These are phyloP conservation scores for Bradypodion ventrale DNA, from an alignment of 2,797 vertebrate genomes.

Conservation along the genomic window DNA sequence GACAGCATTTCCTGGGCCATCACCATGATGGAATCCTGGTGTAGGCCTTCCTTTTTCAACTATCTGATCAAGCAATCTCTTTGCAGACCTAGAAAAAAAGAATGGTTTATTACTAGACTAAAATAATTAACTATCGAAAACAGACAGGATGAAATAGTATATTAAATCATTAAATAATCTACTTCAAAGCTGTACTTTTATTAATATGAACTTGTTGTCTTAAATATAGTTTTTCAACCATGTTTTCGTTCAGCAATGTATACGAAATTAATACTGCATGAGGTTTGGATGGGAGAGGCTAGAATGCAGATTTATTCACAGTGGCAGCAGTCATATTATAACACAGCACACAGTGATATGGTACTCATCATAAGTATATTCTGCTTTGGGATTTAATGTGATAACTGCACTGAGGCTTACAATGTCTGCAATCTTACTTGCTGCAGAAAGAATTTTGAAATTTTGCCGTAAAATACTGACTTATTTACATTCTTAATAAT, in stretches of 20 bases:
- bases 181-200: background rate
- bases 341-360: background rate
- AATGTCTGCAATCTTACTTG: background rate
- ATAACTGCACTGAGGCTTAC: background rate
- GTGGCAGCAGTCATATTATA: background rate
- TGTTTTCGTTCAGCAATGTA: background rate
- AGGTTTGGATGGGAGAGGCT: too few species aligned
- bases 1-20: constrained; percentile 93
- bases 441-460: background rate
- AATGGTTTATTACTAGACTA: background rate
- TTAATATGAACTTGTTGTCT: background rate
- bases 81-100: constrained; percentile 82
- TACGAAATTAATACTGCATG: background rate
- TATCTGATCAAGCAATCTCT: constrained; percentile 93
- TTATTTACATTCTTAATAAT: too few species aligned
- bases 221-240: background rate
- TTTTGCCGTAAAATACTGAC: too few species aligned
- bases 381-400: background rate
- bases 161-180: background rate
- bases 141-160: background rate
- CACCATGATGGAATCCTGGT: constrained; percentile 94
- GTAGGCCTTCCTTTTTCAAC: constrained; percentile 96
- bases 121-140: background rate
- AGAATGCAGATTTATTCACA: background rate
- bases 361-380: background rate